Percentiles rank a stretch among this genome's conserved stretches.
These are phyloP conservation scores for roundworm (Caenorhabditis elegans) DNA, from an alignment of 1,140 invertebrate genomes.

Conservation along the genomic window DNA sequence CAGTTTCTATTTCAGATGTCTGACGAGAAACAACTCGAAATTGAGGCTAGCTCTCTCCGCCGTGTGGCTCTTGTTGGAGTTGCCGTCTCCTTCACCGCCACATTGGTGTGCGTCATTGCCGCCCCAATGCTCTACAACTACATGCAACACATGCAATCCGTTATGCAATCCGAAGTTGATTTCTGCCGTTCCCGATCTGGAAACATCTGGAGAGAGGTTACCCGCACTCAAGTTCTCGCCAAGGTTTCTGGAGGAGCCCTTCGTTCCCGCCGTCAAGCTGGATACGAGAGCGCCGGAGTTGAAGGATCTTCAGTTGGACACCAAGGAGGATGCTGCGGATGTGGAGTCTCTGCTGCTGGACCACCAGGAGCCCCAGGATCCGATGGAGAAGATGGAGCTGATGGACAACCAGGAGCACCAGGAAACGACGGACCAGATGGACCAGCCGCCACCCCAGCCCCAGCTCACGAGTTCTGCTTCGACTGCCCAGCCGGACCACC, in stretches of 20 bases:
- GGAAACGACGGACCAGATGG: slow-evolving; percentile 50
- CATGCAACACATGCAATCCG: slow-evolving; percentile 61
- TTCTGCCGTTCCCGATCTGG: slow-evolving; percentile 59
- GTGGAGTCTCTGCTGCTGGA: slow-evolving; percentile 53
- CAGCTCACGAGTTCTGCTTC: slow-evolving; percentile 49
- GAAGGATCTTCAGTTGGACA: background rate
- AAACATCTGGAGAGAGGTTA: slow-evolving; percentile 63
- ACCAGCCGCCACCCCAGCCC: slow-evolving; percentile 41
- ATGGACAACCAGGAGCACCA: slow-evolving; percentile 48
- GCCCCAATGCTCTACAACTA: slow-evolving; percentile 67
- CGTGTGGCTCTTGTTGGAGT: slow-evolving; percentile 48
- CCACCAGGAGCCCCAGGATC: slow-evolving; percentile 53
- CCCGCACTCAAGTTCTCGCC: slow-evolving; percentile 50
- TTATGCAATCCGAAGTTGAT: slow-evolving; percentile 62
- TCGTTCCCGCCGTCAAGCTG: slow-evolving; percentile 51
- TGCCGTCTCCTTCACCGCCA: slow-evolving; percentile 57
- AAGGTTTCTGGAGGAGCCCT: slow-evolving; percentile 35
- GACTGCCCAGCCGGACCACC: slow-evolving; percentile 54
- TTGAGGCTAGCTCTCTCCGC: slow-evolving; percentile 41
- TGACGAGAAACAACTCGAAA: slow-evolving; percentile 43
- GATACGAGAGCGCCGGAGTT: slow-evolving; percentile 48
- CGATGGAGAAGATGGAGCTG: slow-evolving; percentile 52
- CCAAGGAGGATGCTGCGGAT: slow-evolving; percentile 53
- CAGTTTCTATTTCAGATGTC: slow-evolving; percentile 37
- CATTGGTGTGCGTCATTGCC: slow-evolving; percentile 64